Conservation (phyloP, 2,888 invertebrate species). For the Ichneumon xanthorius region DNA sequence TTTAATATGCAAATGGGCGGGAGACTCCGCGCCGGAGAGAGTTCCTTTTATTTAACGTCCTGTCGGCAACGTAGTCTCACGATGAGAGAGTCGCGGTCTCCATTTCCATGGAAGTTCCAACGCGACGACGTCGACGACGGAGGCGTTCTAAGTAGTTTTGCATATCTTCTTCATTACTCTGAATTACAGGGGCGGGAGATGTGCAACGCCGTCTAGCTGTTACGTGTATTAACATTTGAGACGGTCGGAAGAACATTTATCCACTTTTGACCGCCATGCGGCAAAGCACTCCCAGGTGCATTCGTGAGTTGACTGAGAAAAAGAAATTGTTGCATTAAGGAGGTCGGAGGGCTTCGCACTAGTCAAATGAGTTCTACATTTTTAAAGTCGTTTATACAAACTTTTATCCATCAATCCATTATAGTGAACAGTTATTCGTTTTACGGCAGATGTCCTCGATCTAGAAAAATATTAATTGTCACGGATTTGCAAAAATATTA, state of each 20-base stretch:
- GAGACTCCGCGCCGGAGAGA: slow-evolving; percentile 68
- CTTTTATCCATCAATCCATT: too few species aligned
- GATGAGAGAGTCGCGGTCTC: slow-evolving; percentile 18
- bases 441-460: too few species aligned
- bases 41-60: slow-evolving; percentile 70
- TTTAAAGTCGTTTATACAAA: too few species aligned
- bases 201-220: not conserved
- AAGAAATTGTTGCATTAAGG: not conserved
- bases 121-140: slow-evolving; percentile 28
- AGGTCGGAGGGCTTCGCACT: too few species aligned
- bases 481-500: too few species aligned
- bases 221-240: slow-evolving; percentile 66
- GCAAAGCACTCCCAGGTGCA: not conserved
- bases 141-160: slow-evolving; percentile 74
- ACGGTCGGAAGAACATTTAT: slow-evolving; percentile 69
- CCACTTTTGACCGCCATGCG: not conserved
- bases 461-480: too few species aligned
- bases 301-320: not conserved
- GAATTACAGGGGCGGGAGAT: slow-evolving; percentile 73
- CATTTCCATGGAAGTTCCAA: slow-evolving; percentile 7
- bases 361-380: not conserved
- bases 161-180: slow-evolving; percentile 79
- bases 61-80: slow-evolving; percentile 9
- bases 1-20: slow-evolving; percentile 79
- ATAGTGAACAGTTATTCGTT: too few species aligned